Conservation (phyloP, 1,140 invertebrate species). For the Oncopodura yosiiana region DNA sequence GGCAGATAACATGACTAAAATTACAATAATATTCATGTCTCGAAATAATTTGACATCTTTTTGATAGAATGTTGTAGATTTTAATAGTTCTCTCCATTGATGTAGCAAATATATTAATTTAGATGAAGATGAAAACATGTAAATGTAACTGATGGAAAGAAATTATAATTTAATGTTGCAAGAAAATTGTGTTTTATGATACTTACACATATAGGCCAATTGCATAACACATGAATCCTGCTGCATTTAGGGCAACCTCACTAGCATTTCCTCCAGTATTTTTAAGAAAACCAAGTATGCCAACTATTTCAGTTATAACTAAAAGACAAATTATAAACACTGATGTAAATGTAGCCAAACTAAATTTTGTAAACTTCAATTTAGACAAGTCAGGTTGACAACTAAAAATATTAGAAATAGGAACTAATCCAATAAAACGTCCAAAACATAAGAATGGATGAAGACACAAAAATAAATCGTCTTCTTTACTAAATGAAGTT, state of each 20-base stretch:
- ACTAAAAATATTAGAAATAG: slow-evolving; percentile 10
- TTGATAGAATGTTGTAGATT: too few relatives aligned
- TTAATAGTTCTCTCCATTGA: too few relatives aligned
- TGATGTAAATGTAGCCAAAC: background rate
- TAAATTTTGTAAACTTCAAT: slow-evolving; percentile 15
- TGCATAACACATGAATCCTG: slow-evolving; percentile 3
- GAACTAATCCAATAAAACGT: slow-evolving; percentile 16
- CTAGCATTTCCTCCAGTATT: slow-evolving; percentile 6
- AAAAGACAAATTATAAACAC: slow-evolving; percentile 6
- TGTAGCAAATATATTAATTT: too few relatives aligned
- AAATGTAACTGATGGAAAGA: too few relatives aligned
- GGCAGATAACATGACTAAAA: background rate
- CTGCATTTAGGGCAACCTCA: slow-evolving; percentile 6
- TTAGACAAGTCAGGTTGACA: background rate
- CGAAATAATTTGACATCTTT: too few relatives aligned
- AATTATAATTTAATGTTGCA: too few relatives aligned
- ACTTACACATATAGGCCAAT: slow-evolving; percentile 19
- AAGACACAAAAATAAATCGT: slow-evolving; percentile 14
- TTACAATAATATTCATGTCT: slow-evolving; percentile 7
- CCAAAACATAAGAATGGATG: slow-evolving; percentile 18
- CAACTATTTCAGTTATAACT: background rate
- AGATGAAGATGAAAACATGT: too few relatives aligned
- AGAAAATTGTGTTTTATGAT: background rate
- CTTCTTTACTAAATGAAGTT: too few relatives aligned
- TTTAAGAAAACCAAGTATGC: slow-evolving; percentile 9